phyloP scores from a whole-genome alignment of 1,140 invertebrate species.

The Apis dorsata region DNA sequence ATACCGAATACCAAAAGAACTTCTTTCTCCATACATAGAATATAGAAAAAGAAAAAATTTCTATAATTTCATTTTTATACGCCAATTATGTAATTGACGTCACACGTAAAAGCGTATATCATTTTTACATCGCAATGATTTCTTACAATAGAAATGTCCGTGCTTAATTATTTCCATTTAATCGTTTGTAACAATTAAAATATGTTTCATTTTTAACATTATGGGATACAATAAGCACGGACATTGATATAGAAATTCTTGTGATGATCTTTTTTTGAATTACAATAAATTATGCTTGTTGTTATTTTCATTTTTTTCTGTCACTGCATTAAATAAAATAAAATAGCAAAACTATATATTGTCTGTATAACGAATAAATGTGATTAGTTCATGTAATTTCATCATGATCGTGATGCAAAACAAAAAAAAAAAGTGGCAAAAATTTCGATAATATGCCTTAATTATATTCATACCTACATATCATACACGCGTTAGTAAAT shows the following conservation, averaged over 20 bases:
- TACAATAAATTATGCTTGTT: not conserved
- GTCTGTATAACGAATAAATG: not conserved
- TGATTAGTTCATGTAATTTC: not conserved
- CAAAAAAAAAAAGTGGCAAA: conserved; percentile 10
- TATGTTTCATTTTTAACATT: not conserved
- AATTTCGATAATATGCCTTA: conserved; percentile 21
- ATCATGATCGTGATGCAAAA: conserved; percentile 19
- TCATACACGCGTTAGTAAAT: conserved; percentile 58
- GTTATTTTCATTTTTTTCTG: not conserved
- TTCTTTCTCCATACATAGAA: too few relatives aligned
- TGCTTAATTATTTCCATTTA: not conserved
- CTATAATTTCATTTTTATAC: not conserved
- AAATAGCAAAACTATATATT: not conserved
- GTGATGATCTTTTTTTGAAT: not conserved
- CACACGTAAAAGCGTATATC: not conserved
- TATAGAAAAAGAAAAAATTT: not conserved
- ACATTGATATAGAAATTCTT: not conserved
- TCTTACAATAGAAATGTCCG: not conserved
- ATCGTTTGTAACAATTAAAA: not conserved
- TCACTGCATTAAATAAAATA: not conserved
- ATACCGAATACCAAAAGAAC: not conserved
- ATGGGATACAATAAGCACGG: not conserved
- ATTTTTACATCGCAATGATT: conserved; percentile 18
- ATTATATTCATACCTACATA: conserved; percentile 46
- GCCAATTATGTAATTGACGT: not conserved